Evolutionary conservation across 2,888 invertebrate species (phyloP).

Genomic region (Folsomia candida): DNA sequence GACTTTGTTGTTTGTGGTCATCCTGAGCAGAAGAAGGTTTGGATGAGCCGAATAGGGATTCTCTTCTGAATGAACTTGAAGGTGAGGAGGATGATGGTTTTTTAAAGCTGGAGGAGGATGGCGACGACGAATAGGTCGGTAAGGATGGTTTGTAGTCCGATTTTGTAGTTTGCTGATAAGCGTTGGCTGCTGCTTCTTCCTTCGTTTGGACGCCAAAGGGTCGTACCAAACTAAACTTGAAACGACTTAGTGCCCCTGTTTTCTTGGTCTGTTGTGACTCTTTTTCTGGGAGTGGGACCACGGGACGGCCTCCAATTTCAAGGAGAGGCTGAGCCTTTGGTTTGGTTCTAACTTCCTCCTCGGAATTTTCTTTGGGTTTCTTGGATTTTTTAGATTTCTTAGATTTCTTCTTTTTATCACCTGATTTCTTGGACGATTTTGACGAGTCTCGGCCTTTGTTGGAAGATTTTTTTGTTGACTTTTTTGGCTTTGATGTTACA

Average conservation of each 20-base stretch:
- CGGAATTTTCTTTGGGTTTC: background rate
- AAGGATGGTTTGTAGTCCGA: background rate
- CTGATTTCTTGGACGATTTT: constrained; percentile 5
- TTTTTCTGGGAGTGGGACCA: constrained; percentile 31
- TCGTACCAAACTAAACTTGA: constrained; percentile 34
- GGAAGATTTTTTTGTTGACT: background rate
- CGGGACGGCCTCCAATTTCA: constrained; percentile 36
- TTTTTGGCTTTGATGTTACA: background rate
- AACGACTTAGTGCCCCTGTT: constrained; percentile 20
- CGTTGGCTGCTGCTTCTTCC: background rate
- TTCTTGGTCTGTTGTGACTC: constrained; percentile 17
- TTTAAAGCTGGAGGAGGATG: background rate
- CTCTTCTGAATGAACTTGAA: constrained; percentile 4
- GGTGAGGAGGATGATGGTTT: background rate
- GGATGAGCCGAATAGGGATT: background rate
- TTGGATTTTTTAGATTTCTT: constrained; percentile 20
- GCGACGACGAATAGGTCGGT: background rate
- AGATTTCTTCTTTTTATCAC: constrained; percentile 13
- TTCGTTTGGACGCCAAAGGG: constrained; percentile 18
- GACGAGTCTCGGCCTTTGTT: background rate
- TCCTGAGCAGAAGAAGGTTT: background rate
- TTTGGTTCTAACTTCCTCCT: constrained; percentile 17
- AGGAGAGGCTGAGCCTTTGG: constrained; percentile 21
- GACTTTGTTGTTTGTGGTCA: background rate
- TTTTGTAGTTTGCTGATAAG: background rate